Evolutionary conservation across 2,888 invertebrate species (phyloP).

Genomic region (Hanleya hanleyi): DNA sequence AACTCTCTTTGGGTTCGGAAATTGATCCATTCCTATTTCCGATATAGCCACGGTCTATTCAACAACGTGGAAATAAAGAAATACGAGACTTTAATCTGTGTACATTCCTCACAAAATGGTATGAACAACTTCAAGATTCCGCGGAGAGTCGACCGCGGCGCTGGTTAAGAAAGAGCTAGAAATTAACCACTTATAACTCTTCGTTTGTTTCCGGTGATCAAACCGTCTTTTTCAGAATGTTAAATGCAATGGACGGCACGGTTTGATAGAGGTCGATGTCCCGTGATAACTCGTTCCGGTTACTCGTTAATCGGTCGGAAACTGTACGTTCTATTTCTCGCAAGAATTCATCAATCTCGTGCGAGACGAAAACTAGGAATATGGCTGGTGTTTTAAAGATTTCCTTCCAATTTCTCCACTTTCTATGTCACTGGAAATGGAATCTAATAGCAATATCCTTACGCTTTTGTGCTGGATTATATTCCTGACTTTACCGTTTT

Average conservation of each 20-base stretch:
- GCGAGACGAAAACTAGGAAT: too few species aligned
- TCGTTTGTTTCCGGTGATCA: not conserved
- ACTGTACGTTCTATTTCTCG: not conserved
- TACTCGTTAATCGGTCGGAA: not conserved
- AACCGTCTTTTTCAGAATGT: not conserved
- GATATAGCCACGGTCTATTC: not conserved
- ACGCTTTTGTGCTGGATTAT: too few species aligned
- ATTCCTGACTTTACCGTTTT: too few species aligned
- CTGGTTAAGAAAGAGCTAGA: not conserved
- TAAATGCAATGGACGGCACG: not conserved
- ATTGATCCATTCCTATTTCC: slow-evolving; percentile 7
- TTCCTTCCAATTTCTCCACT: not conserved
- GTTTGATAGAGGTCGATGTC: not conserved
- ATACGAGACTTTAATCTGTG: slow-evolving; percentile 5
- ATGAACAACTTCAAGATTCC: slow-evolving; percentile 1
- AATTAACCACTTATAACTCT: not conserved
- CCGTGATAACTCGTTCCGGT: not conserved
- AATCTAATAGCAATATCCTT: too few species aligned
- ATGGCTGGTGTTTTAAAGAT: not conserved
- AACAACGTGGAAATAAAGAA: not conserved
- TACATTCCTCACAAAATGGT: not conserved
- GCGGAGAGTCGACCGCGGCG: not conserved
- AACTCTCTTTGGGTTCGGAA: not conserved
- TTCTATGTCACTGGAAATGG: not conserved
- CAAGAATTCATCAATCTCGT: not conserved